A percentile compares a stretch with the other conserved stretches of the same genome.
phyloP scores from a whole-genome alignment of 2,113 vertebrate species.

The Chroicocephalus ridibundus region DNA sequence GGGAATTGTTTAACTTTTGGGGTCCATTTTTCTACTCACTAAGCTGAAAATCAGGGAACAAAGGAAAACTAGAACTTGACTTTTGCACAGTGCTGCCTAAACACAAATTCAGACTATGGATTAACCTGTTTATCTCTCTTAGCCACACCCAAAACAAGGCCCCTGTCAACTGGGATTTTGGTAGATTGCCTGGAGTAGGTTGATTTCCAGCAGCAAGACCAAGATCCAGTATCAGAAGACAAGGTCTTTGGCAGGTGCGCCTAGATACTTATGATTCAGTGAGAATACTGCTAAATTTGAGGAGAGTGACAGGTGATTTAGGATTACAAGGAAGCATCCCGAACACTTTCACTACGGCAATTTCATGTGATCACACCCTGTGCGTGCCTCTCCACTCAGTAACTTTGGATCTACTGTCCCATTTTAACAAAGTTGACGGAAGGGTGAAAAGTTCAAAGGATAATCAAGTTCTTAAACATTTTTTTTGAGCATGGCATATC shows the following conservation, averaged over 20 bases:
- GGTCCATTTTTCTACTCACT: neutral
- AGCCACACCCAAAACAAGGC: neutral
- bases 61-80: neutral
- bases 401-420: neutral
- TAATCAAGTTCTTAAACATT: neutral
- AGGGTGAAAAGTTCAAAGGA: neutral
- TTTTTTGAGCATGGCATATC: neutral
- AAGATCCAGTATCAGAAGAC: neutral
- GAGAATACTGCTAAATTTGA: neutral
- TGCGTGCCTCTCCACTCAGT: neutral
- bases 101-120: neutral
- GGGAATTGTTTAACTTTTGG: neutral
- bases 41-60: neutral
- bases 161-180: neutral
- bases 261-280: neutral
- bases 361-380: neutral
- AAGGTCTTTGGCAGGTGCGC: neutral
- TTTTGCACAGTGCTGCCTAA: neutral
- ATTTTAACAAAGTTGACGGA: neutral
- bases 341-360: neutral
- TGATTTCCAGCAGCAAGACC: neutral
- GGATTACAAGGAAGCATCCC: neutral
- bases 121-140: neutral
- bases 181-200: neutral
- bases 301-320: neutral